Evolutionary conservation across 2,888 invertebrate species (phyloP).

Genomic region (Heliconius sara): DNA sequence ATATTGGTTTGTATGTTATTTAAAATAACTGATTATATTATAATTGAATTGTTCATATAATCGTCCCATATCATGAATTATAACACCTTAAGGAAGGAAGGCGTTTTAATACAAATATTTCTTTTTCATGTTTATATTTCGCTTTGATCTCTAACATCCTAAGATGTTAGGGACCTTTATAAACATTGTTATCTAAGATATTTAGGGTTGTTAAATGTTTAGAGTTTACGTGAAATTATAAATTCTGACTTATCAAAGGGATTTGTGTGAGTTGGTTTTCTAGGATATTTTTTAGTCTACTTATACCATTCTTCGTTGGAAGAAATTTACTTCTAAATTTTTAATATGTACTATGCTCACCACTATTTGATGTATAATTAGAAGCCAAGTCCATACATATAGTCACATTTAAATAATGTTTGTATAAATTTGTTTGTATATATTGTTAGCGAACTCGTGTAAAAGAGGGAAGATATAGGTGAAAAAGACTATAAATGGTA

Average conservation of each 20-base stretch:
- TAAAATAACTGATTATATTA: too few species aligned
- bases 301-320: too few species aligned
- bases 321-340: too few species aligned
- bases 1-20: too few species aligned
- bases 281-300: not conserved
- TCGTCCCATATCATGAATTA: slow-evolving; percentile 1
- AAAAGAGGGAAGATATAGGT: too few species aligned
- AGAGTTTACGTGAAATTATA: slow-evolving; percentile 7
- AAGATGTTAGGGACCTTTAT: slow-evolving; percentile 1
- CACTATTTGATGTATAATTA: too few species aligned
- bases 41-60: not conserved
- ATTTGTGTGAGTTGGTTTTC: not conserved
- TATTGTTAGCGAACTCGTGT: too few species aligned
- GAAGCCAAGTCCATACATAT: too few species aligned
- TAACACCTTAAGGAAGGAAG: not conserved
- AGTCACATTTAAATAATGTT: too few species aligned
- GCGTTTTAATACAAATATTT: not conserved
- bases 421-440: too few species aligned
- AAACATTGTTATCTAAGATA: slow-evolving; percentile 27
- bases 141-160: slow-evolving; percentile 19
- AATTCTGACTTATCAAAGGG: slow-evolving; percentile 18
- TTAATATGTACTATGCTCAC: too few species aligned
- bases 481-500: too few species aligned
- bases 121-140: slow-evolving; percentile 20
- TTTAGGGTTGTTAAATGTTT: slow-evolving; percentile 9